Evolutionary conservation across 2,113 vertebrate genomes (phyloP), one percentile per base, ranked within the genome.

Genomic region (Nestor notabilis): DNA sequence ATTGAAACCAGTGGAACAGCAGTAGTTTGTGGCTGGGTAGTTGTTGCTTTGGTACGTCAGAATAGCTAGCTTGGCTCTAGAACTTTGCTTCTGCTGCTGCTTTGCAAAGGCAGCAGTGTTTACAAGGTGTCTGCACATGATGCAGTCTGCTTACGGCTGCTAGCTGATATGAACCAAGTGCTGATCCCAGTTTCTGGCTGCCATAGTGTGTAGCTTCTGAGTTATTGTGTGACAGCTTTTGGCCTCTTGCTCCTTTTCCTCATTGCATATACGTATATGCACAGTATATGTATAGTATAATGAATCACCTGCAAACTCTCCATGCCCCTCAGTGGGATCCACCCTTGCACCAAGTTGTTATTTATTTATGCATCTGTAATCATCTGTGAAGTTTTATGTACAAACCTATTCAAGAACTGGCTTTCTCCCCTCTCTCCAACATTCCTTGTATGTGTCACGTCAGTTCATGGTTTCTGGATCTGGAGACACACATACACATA

Each of bases 171-270:
- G 1, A 75, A 72, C 74, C 83, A 17, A 96, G 83, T 87, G 87
- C 94, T 92, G 21, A 89, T 71, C 56, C 23, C 49, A 11, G 84
- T 80, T 92, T 75, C 84, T 71, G 87, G 97, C 97, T 98, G 96
- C 81, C 8, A 0, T 90, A 79, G 91, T 11, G 71, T 68, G 84
- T 95, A 87, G 88, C 91, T 97, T 90, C 77, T 79, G 83, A 89
- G 77, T 92, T 95, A 52, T 2, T 77, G 63, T 91, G 97, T 96
- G 96, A 94, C 95, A 93, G 98, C 98, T 98, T 97, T 79, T 76
- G 77, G 89, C 93, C 94, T 96, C 86, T 91, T 79, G 91, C 96
- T 68, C 90, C 87, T 93, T 87, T 76, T 63, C 85, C 93, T 98
- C 97, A 97, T 97, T 86, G 66, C 82, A 31, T 93, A 96, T 78